Evolutionary conservation across 1,140 invertebrate genomes (phyloP).

Genomic region (Penaeus vannamei): DNA sequence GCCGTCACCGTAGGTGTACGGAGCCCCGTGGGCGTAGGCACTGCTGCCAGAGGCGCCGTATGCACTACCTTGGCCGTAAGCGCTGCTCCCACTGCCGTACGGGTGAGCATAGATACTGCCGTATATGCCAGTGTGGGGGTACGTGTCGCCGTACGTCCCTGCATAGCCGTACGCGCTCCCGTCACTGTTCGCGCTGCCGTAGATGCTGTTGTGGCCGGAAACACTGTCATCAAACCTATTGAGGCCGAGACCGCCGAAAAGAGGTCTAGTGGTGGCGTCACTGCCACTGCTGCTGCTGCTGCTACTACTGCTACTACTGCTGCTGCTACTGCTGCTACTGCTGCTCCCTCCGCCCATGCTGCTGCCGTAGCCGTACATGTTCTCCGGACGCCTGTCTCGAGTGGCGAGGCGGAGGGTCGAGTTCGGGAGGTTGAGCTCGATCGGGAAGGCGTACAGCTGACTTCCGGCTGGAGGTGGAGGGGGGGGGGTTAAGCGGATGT

Average conservation of each 20-base stretch:
- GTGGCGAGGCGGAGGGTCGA: slow-evolving; percentile 21
- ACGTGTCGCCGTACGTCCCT: not conserved
- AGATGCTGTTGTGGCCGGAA: not conserved
- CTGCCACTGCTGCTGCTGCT: no score
- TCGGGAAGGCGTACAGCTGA: slow-evolving; percentile 37
- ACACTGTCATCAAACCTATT: no score
- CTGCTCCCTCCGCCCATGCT: no score
- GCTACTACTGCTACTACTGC: no score
- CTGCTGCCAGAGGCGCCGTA: not conserved
- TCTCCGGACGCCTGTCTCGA: not conserved
- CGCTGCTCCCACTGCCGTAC: no score
- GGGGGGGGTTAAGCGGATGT: not conserved
- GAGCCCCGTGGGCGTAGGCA: no score
- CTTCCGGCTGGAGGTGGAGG: slow-evolving; percentile 16
- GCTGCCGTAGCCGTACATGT: not conserved
- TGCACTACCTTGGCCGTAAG: not conserved
- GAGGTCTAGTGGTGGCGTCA: no score
- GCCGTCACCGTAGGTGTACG: no score
- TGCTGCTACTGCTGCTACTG: no score
- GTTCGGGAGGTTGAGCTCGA: slow-evolving; percentile 53
- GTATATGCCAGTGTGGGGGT: no score
- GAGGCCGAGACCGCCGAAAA: no score
- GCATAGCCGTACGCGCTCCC: not conserved
- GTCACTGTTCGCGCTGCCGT: not conserved
- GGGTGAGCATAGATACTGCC: not conserved